phyloP scores from a whole-genome alignment of 2,797 vertebrate genomes.

The Halcyon chelicuti region DNA sequence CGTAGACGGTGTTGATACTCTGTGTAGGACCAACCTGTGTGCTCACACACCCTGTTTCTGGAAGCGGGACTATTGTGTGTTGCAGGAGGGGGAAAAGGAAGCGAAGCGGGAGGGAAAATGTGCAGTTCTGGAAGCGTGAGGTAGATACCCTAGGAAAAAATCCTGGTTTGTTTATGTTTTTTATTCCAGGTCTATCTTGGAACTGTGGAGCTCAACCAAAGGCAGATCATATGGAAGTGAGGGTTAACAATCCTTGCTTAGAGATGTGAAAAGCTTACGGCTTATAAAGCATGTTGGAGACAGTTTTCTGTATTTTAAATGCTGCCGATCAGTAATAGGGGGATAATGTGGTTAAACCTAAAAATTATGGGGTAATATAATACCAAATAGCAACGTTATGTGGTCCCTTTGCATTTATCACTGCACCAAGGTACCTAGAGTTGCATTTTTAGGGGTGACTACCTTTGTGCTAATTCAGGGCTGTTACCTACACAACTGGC shows the following conservation, averaged over 20 bases:
- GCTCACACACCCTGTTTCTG: fast-evolving
- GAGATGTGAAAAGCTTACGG: not conserved
- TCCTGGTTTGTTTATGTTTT: not conserved
- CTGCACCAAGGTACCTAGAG: not conserved
- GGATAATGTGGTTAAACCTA: not conserved
- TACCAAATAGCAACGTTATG: not conserved
- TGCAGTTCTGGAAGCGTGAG: not conserved
- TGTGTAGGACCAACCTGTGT: fast-evolving
- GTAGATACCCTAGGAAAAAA: not conserved
- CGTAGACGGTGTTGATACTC: not conserved
- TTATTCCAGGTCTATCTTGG: not conserved
- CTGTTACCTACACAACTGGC: not conserved
- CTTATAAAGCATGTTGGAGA: not conserved
- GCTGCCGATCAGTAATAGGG: not conserved
- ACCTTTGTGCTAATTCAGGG: not conserved
- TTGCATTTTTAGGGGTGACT: not conserved
- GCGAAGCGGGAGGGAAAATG: not conserved
- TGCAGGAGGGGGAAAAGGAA: not conserved
- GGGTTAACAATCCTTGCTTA: not conserved
- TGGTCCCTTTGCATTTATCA: not conserved
- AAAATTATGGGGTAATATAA: not conserved
- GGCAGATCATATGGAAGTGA: not conserved
- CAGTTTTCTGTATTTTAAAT: not conserved
- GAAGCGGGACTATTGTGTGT: not conserved
- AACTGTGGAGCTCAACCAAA: not conserved